Percentiles rank a stretch among this genome's conserved stretches.
Evolutionary conservation across 2,888 invertebrate genomes (phyloP).

Genomic region (Caenorhabditis imperialis): DNA sequence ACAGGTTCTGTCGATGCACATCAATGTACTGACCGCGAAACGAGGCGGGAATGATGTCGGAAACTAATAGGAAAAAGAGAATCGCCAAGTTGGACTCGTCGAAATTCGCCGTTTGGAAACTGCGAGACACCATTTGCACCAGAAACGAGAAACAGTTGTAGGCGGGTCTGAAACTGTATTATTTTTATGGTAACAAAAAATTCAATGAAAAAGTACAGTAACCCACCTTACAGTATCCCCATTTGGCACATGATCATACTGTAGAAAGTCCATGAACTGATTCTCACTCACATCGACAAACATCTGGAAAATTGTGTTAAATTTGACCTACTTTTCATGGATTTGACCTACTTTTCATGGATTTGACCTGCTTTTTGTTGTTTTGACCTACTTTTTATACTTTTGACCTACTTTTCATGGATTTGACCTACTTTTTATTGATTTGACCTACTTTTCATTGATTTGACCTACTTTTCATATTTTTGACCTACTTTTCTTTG

Average conservation of each 20-base stretch:
- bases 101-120: slow-evolving; percentile 27
- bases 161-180: slow-evolving; percentile 6
- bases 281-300: slow-evolving; percentile 23
- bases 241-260: slow-evolving; percentile 10
- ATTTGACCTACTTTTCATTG: too few relatives aligned
- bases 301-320: slow-evolving; percentile 1
- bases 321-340: neutral
- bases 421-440: too few relatives aligned
- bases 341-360: too few relatives aligned
- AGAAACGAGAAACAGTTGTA: slow-evolving; percentile 25
- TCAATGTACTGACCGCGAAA: slow-evolving; percentile 10
- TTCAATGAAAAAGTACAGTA: neutral
- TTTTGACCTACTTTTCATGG: neutral
- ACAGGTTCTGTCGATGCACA: slow-evolving; percentile 10
- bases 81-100: slow-evolving; percentile 31
- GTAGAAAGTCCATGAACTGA: slow-evolving; percentile 19
- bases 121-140: slow-evolving; percentile 25
- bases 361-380: neutral
- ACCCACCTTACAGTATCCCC: slow-evolving; percentile 16
- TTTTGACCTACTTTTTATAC: too few relatives aligned
- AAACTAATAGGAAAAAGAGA: slow-evolving; percentile 19
- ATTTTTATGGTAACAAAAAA: neutral
- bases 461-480: too few relatives aligned
- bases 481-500: too few relatives aligned
- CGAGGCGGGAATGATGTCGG: slow-evolving; percentile 7